Conservation (phyloP, 2,113 vertebrate species). For the Progne subis region DNA sequence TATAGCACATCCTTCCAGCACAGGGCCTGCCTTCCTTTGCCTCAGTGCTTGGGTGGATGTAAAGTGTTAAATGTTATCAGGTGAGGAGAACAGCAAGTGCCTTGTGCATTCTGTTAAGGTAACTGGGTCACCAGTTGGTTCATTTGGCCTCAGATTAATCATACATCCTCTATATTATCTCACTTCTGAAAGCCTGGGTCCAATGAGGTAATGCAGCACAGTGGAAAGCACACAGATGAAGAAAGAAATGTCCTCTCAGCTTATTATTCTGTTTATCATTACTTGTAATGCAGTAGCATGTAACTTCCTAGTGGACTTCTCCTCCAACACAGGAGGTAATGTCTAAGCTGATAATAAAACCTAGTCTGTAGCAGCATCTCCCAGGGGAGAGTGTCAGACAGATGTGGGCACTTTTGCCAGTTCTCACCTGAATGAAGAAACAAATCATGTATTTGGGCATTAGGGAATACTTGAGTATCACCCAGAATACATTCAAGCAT, state of each 20-base stretch:
- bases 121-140: not conserved
- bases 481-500: not conserved
- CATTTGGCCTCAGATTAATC: conserved; percentile 11
- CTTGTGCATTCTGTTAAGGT: not conserved
- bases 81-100: not conserved
- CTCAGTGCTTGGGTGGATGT: not conserved
- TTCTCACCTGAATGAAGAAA: not conserved
- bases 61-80: not conserved
- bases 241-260: not conserved
- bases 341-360: not conserved
- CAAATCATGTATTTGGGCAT: not conserved
- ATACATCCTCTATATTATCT: not conserved
- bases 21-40: not conserved
- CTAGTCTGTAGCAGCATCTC: not conserved
- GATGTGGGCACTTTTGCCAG: not conserved
- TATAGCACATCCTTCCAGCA: not conserved
- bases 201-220: not conserved
- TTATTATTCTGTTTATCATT: not conserved
- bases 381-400: not conserved
- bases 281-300: not conserved
- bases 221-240: not conserved
- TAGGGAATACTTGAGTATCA: not conserved
- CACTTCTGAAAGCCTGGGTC: not conserved
- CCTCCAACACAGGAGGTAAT: not conserved
- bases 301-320: not conserved